Conservation (phyloP, 37 sponge, comb jelly and placozoan species). For the Bolinopsis microptera region DNA sequence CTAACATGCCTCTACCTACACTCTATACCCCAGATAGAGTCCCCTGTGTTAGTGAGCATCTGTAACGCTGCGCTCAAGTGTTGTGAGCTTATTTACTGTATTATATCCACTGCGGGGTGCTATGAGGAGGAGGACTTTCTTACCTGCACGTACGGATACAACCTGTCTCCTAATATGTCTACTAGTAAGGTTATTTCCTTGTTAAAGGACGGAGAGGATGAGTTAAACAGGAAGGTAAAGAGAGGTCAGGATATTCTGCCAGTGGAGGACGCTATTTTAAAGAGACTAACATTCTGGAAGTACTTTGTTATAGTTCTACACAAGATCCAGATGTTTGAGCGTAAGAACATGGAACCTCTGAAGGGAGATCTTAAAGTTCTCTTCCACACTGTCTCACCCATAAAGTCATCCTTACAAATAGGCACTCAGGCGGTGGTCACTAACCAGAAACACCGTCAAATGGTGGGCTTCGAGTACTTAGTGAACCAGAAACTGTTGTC, state of each 20-base stretch:
- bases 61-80: conserved; percentile 62
- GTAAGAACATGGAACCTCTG: background rate
- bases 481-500: conserved; percentile 28
- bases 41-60: conserved; percentile 67
- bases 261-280: background rate
- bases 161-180: background rate
- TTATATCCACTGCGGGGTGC: background rate
- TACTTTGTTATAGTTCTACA: conserved; percentile 16
- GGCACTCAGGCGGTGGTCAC: conserved; percentile 27
- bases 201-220: conserved; percentile 23
- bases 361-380: conserved; percentile 9
- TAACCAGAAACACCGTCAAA: conserved; percentile 5
- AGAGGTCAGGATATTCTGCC: conserved; percentile 2
- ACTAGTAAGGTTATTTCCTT: conserved; percentile 39
- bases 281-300: conserved; percentile 37
- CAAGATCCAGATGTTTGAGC: conserved; percentile 43
- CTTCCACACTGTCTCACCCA: conserved; percentile 9
- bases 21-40: conserved; percentile 67
- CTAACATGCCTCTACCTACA: conserved; percentile 88
- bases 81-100: conserved; percentile 11
- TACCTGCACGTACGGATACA: conserved; percentile 59
- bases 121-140: conserved; percentile 59
- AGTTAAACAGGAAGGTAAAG: conserved; percentile 34
- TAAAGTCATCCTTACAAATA: background rate
- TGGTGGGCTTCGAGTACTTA: conserved; percentile 51